Percentiles rank a stretch among this genome's conserved stretches.
These are phyloP conservation scores for Tragelaphus eurycerus DNA, from an alignment of 2,797 vertebrate species.

Conservation along the genomic window DNA sequence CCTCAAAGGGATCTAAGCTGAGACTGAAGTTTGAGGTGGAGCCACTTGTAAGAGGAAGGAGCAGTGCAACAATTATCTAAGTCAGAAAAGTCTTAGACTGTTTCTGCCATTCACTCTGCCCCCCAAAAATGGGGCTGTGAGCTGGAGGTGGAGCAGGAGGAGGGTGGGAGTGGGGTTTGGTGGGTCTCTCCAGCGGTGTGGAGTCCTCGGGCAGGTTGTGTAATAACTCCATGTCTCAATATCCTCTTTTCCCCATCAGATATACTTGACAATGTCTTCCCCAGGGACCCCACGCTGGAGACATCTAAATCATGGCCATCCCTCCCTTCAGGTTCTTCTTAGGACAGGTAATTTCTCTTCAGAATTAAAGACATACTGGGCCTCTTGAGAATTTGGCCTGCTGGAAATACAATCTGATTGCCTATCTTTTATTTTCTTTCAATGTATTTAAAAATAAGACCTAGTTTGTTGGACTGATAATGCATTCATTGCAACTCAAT, in stretches of 20 bases:
- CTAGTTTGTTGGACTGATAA: neutral
- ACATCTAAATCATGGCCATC: neutral
- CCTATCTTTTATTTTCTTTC: neutral
- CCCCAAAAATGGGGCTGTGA: neutral
- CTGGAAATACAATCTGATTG: neutral
- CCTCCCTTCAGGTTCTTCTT: neutral
- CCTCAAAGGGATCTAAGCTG: neutral
- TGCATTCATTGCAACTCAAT: neutral
- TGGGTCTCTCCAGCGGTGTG: neutral
- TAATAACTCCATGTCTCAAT: neutral
- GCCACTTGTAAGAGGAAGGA: neutral
- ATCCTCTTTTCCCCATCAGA: neutral
- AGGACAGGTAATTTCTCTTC: neutral
- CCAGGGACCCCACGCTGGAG: neutral
- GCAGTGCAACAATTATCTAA: neutral
- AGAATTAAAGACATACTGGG: slow-evolving; percentile 5
- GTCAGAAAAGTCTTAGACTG: neutral
- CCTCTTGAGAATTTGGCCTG: neutral
- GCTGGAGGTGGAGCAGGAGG: too few relatives aligned
- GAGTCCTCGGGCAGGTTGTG: accelerated
- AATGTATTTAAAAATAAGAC: neutral
- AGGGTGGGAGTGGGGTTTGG: accelerated
- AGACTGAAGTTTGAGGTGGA: neutral
- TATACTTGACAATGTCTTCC: neutral
- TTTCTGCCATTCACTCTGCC: too few relatives aligned